Percentiles rank a stretch among this genome's conserved stretches.
phyloP scores from a whole-genome alignment of 2,113 vertebrate species.

The Agapornis roseicollis region DNA sequence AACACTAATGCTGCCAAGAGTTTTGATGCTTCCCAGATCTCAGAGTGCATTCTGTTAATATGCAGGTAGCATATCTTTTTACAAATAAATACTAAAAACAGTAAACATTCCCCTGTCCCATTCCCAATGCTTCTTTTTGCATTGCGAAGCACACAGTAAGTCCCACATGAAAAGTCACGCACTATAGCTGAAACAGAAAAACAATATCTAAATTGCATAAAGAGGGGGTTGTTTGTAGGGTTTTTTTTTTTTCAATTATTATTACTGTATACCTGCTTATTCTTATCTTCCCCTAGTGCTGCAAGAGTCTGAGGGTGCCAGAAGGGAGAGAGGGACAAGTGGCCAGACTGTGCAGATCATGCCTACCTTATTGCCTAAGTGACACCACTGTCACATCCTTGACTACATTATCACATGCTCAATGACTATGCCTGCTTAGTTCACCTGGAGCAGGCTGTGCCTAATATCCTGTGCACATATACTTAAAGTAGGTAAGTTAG shows the following conservation, averaged over 20 bases:
- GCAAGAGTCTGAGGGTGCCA: neutral
- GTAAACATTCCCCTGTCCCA: neutral
- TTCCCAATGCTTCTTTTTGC: neutral
- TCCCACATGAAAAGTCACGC: neutral
- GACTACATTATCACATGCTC: neutral
- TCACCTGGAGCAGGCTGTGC: neutral
- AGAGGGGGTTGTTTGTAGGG: neutral
- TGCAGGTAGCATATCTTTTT: neutral
- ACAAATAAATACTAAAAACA: neutral
- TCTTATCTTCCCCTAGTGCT: neutral
- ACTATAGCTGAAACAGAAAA: neutral
- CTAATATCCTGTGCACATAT: neutral
- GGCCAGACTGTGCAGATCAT: neutral
- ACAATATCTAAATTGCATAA: neutral
- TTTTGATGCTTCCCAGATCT: neutral
- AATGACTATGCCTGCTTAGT: neutral
- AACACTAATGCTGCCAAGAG: neutral
- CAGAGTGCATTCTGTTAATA: neutral
- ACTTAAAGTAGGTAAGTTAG: neutral
- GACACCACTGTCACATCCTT: neutral
- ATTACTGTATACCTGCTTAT: neutral
- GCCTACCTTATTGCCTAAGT: neutral
- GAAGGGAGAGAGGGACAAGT: neutral
- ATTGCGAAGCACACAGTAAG: neutral
- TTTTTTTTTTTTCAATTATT: neutral